A percentile compares a stretch with the other conserved stretches of the same genome.
phyloP scores from a whole-genome alignment of 1,140 invertebrate species.

The Pseudomyrmex dendroicus region DNA sequence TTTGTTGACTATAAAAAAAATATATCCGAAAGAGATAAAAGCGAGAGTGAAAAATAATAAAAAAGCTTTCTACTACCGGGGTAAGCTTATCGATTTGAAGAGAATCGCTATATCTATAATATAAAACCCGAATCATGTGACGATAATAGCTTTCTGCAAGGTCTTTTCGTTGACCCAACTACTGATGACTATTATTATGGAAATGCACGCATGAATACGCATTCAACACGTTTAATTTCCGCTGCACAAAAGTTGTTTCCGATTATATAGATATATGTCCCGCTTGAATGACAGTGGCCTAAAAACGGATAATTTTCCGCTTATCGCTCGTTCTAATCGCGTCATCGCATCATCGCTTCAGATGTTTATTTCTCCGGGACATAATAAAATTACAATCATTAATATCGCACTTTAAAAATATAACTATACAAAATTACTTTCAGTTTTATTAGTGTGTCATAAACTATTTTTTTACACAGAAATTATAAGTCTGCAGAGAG shows the following conservation, averaged over 20 bases:
- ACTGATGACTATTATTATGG: constrained; percentile 45
- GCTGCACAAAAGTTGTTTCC: constrained; percentile 37
- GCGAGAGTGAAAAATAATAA: not conserved
- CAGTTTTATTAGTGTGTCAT: not conserved
- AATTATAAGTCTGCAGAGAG: too few species aligned
- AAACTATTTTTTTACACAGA: too few species aligned
- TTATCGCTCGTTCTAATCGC: constrained; percentile 23
- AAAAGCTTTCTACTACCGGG: not conserved
- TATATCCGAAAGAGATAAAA: too few species aligned
- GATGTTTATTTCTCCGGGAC: not conserved
- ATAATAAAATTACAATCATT: not conserved
- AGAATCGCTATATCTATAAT: not conserved
- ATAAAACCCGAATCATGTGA: constrained; percentile 16
- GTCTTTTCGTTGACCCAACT: not conserved
- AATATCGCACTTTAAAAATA: not conserved
- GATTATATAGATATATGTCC: not conserved
- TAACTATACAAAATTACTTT: not conserved
- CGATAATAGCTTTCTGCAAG: not conserved
- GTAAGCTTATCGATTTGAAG: not conserved
- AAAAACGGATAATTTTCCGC: constrained; percentile 30
- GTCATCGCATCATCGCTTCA: not conserved
- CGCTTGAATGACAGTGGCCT: not conserved
- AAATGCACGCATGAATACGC: constrained; percentile 37
- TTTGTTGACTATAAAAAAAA: not conserved
- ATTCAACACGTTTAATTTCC: constrained; percentile 46